Conservation (phyloP, 2,797 vertebrate genomes). For the Chelidonichthys spinosus region DNA sequence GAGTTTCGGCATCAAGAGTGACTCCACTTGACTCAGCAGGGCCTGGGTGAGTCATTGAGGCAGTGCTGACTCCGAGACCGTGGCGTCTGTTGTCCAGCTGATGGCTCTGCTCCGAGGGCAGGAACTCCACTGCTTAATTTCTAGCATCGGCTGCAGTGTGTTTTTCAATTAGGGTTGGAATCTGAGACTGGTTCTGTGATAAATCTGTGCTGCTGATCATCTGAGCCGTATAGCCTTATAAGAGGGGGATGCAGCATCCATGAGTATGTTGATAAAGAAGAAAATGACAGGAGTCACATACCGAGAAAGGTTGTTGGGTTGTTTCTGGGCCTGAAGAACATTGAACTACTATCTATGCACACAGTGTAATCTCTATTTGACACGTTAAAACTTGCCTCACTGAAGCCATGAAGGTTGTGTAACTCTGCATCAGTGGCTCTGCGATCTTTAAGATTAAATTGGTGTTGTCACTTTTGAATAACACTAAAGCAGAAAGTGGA, state of each 20-base stretch:
- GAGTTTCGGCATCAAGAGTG: conserved; percentile 47
- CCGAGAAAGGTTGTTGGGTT: background rate
- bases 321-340: conserved; percentile 9
- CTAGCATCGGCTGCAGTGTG: background rate
- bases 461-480: conserved; percentile 10
- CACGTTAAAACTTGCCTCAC: conserved; percentile 56
- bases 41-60: conserved; percentile 67
- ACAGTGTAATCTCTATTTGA: conserved; percentile 20
- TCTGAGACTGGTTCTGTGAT: conserved; percentile 1
- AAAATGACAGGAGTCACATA: background rate
- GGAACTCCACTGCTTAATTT: conserved; percentile 20
- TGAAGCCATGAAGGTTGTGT: conserved; percentile 23
- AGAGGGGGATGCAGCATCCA: conserved; percentile 11
- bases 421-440: conserved; percentile 9
- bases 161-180: conserved; percentile 9
- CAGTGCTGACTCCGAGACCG: conserved; percentile 53
- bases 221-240: background rate
- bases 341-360: background rate
- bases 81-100: conserved; percentile 55
- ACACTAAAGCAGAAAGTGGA: conserved; percentile 1
- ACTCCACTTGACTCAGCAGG: conserved; percentile 66
- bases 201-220: background rate
- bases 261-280: conserved; percentile 2
- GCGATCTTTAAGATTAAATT: conserved; percentile 16
- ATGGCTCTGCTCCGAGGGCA: conserved; percentile 34